Percentiles rank a stretch among this genome's conserved stretches.
phyloP scores from a whole-genome alignment of 2,113 vertebrate species.

The Tachysurus vachellii region DNA sequence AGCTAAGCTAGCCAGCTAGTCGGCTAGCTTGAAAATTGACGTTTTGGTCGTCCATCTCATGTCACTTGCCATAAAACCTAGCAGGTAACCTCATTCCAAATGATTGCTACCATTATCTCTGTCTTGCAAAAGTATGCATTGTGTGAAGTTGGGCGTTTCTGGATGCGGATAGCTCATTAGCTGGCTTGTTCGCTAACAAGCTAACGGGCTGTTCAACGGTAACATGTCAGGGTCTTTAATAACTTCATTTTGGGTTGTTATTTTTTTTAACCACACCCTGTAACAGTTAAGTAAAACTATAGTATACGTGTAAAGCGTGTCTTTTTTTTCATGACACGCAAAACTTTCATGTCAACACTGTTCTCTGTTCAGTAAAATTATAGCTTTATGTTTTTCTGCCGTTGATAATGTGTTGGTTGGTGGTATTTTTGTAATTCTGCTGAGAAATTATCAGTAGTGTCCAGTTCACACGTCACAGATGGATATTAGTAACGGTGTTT shows the following conservation, averaged over 20 bases:
- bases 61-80: conserved; percentile 45
- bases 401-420: background rate
- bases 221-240: background rate
- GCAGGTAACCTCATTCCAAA: conserved; percentile 53
- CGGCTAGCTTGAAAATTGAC: conserved; percentile 34
- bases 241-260: background rate
- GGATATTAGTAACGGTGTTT: background rate
- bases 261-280: background rate
- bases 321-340: background rate
- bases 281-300: background rate
- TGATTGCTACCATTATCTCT: conserved; percentile 41
- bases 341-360: background rate
- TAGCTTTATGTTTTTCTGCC: background rate
- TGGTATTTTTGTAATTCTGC: background rate
- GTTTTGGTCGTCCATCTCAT: conserved; percentile 45
- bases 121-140: conserved; percentile 46
- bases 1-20: conserved; percentile 37
- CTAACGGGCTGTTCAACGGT: conserved; percentile 27
- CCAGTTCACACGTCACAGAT: background rate
- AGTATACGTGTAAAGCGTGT: background rate
- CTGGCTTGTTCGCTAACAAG: conserved; percentile 17
- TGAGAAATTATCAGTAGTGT: background rate
- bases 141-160: conserved; percentile 35
- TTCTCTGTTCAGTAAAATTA: background rate
- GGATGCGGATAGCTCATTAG: conserved; percentile 23